phyloP scores from a whole-genome alignment of 1,140 invertebrate genomes.

The Rhagoletis zephyria region DNA sequence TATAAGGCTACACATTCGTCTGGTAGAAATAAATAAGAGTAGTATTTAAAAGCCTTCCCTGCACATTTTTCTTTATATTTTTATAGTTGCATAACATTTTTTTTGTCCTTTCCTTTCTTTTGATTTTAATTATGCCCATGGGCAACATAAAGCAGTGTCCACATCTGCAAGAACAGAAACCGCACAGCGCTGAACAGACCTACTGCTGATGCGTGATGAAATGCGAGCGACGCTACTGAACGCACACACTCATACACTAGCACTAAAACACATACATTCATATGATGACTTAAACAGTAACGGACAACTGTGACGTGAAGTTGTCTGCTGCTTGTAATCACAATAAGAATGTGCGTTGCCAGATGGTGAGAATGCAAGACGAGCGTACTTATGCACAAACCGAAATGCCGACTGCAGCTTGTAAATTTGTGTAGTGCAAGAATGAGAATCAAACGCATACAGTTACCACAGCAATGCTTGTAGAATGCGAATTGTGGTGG shows the following conservation, averaged over 20 bases:
- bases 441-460: background rate
- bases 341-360: background rate
- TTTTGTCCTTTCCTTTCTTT: background rate
- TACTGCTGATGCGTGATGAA: background rate
- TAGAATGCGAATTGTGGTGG: background rate
- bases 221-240: background rate
- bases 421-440: background rate
- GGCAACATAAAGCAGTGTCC: background rate
- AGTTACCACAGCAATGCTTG: background rate
- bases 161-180: background rate
- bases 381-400: background rate
- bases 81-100: background rate
- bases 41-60: too few species aligned
- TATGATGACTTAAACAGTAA: background rate
- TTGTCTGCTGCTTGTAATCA: background rate
- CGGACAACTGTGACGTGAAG: background rate
- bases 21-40: background rate
- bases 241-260: background rate
- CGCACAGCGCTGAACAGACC: background rate
- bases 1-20: background rate
- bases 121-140: constrained; percentile 31
- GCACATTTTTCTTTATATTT: background rate
- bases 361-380: background rate
- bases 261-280: too few species aligned
- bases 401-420: background rate